phyloP scores from a whole-genome alignment of 1,140 invertebrate genomes.

The Zaprionus inermis region DNA sequence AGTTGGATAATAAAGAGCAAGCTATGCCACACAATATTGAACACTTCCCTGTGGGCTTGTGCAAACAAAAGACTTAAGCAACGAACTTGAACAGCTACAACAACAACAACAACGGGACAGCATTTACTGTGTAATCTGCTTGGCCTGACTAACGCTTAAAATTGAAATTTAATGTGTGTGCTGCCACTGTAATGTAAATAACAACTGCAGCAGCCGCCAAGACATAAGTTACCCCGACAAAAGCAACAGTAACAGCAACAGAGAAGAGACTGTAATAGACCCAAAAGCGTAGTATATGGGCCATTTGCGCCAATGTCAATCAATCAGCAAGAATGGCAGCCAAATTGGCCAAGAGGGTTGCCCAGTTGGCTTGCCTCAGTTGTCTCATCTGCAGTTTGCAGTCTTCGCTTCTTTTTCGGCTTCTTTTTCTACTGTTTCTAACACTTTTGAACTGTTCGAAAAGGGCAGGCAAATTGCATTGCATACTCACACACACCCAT shows the following conservation, averaged over 20 bases:
- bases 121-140: constrained; percentile 26
- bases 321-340: constrained; percentile 72
- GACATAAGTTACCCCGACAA: constrained; percentile 28
- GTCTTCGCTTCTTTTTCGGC: constrained; percentile 8
- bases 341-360: constrained; percentile 70
- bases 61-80: constrained; percentile 42
- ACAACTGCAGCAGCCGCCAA: constrained; percentile 24
- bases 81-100: constrained; percentile 42
- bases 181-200: constrained; percentile 20
- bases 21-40: not conserved
- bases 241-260: constrained; percentile 13
- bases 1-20: not conserved
- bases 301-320: constrained; percentile 80
- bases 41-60: not conserved
- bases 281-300: constrained; percentile 55
- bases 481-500: constrained; percentile 3
- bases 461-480: constrained; percentile 43
- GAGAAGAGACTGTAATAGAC: constrained; percentile 16
- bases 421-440: constrained; percentile 35
- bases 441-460: constrained; percentile 35
- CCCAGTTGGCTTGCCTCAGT: constrained; percentile 61
- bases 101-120: constrained; percentile 15
- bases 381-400: constrained; percentile 40
- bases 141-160: constrained; percentile 8
- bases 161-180: constrained; percentile 9